Evolutionary conservation across 2,113 vertebrate genomes (phyloP), one percentile per base, ranked within the genome.

Genomic region (Motacilla alba): DNA sequence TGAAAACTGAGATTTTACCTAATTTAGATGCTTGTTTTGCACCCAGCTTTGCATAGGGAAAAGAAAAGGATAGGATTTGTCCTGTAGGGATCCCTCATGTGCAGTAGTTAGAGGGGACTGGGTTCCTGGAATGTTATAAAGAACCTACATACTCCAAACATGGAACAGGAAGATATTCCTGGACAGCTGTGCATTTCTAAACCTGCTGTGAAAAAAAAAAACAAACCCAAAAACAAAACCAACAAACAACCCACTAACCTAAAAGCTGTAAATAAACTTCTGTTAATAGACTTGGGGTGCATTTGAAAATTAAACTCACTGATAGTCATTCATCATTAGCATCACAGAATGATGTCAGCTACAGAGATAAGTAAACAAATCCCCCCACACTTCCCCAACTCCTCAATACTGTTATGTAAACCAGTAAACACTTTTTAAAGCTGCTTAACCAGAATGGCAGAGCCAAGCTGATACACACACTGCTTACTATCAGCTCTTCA

Each of bases 401-500:
- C 73, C 46, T 85, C 78, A 37, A 62, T 64, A 46, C 49, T 27
- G 15, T 87, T 84, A 85, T 58, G 67, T 75, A 85, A 92, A 77
- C 44, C 44, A 52, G 77, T 44, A 55, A 95, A 90, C 35, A 60
- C 13, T 88, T 86, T 44, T 59, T 53, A 69, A 91, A 87, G n/a
- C 90, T 66, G 41, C 81, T 93, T 87, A 87, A 68, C 63, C 83
- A 89, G 60, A 95, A 72, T 12, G 50, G 55, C 59, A 95, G 41
- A 88, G 50, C 39, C 56, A 84, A 39, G 28, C 49, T 87, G 41
- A 94, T 78, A 72, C 52, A 63, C 21, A 91, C 10, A 12, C 39
- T 89, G 67, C 70, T 94, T 86, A 75, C 76, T 83, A 86, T 67
- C 77, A 92, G 76, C 64, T 89, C 55, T 81, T 93, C 83, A 87